These are phyloP conservation scores for Falco biarmicus DNA, from an alignment of 2,797 vertebrate genomes.

Conservation along the genomic window DNA sequence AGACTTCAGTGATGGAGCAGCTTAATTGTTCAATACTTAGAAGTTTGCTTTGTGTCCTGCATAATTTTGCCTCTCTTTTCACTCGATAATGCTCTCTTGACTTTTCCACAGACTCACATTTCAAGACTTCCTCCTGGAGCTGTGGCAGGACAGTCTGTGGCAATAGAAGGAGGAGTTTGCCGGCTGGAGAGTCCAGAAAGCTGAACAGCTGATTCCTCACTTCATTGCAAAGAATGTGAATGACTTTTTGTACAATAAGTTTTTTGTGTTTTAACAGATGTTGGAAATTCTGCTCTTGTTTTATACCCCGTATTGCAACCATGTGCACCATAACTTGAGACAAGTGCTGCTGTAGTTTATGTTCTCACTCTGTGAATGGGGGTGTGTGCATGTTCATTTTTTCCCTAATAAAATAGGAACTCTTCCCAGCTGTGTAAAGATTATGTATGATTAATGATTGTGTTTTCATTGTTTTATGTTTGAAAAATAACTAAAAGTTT, in stretches of 20 bases:
- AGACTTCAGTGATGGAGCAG: background rate
- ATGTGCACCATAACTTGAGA: slow-evolving; percentile 56
- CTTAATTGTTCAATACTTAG: background rate
- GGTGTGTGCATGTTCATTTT: slow-evolving; percentile 44
- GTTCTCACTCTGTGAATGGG: slow-evolving; percentile 58
- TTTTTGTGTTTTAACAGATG: slow-evolving; percentile 79
- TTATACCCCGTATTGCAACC: slow-evolving; percentile 66
- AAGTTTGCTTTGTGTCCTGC: background rate
- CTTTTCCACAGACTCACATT: slow-evolving; percentile 92
- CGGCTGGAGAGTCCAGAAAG: slow-evolving; percentile 85
- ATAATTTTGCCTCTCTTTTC: slow-evolving; percentile 9
- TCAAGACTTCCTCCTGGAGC: slow-evolving; percentile 96
- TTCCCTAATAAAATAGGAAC: slow-evolving; percentile 51
- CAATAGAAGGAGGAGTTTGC: slow-evolving; percentile 98
- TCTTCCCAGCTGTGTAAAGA: slow-evolving; percentile 46
- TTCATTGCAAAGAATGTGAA: slow-evolving; percentile 50
- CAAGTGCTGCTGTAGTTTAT: slow-evolving; percentile 75
- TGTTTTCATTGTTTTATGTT: slow-evolving; percentile 55
- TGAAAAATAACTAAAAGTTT: slow-evolving; percentile 48
- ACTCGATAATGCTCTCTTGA: slow-evolving; percentile 13
- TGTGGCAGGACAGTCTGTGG: slow-evolving; percentile 96
- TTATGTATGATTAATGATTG: slow-evolving; percentile 50
- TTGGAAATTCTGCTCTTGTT: slow-evolving; percentile 72
- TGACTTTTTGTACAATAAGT: slow-evolving; percentile 72
- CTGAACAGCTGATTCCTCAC: slow-evolving; percentile 71